Conservation (phyloP, 2,797 vertebrate genomes). For the Neoniphon sammara region DNA sequence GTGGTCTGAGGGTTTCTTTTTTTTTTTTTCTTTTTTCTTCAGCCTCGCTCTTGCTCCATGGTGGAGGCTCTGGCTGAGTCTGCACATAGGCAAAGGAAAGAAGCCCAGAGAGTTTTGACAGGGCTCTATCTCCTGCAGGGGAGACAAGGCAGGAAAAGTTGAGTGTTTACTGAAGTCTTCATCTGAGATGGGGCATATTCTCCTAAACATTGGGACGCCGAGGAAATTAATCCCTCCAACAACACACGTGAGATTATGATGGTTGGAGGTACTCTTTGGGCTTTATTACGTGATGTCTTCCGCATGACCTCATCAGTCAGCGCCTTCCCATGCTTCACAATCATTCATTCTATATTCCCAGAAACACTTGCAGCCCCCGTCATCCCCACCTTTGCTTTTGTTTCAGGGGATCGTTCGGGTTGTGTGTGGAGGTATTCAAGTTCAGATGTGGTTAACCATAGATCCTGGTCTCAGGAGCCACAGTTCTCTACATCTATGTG, state of each 20-base stretch:
- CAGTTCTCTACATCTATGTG: conserved; percentile 62
- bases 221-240: conserved; percentile 67
- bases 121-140: conserved; percentile 62
- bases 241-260: conserved; percentile 67
- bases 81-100: conserved; percentile 56
- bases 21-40: conserved; percentile 36
- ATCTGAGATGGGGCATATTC: conserved; percentile 67
- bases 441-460: conserved; percentile 76
- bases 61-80: conserved; percentile 61
- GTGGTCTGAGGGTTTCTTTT: conserved; percentile 69
- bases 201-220: conserved; percentile 54
- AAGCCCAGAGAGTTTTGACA: conserved; percentile 47
- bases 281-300: conserved; percentile 73
- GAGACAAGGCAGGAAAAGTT: conserved; percentile 65
- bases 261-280: conserved; percentile 57
- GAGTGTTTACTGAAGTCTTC: conserved; percentile 70
- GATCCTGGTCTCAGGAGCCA: conserved; percentile 68
- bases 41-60: conserved; percentile 62
- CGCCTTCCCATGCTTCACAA: conserved; percentile 67
- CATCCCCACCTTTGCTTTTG: no score
- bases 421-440: conserved; percentile 19
- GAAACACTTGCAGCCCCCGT: conserved; percentile 66
- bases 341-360: conserved; percentile 72
- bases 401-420: conserved; percentile 12
- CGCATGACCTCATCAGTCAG: conserved; percentile 75